A percentile compares a stretch with the other conserved stretches of the same genome.
Conservation (phyloP, 2,113 vertebrate genomes). For the Junco hyemalis region DNA sequence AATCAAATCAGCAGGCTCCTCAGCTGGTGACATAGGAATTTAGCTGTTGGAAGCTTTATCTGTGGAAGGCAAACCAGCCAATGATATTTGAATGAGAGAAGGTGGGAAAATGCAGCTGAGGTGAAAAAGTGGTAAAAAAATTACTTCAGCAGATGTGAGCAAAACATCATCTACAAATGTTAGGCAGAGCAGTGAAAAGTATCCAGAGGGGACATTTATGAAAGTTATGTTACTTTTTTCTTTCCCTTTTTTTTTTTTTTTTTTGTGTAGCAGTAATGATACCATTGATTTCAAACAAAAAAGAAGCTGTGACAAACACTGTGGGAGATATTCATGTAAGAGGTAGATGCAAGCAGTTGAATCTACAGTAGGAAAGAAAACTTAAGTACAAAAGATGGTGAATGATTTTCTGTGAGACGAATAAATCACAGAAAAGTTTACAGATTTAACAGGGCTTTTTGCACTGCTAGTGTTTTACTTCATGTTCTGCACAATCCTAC, state of each 20-base stretch:
- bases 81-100: neutral
- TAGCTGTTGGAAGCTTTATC: neutral
- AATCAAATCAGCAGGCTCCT: slow-evolving; percentile 26
- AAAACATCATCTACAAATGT: neutral
- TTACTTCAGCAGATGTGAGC: neutral
- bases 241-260: neutral
- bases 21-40: neutral
- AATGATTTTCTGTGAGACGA: neutral
- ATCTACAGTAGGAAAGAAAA: neutral
- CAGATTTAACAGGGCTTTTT: neutral
- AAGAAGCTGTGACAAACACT: neutral
- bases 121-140: slow-evolving; percentile 13
- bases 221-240: neutral
- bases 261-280: neutral
- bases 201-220: neutral
- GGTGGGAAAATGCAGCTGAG: neutral
- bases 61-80: neutral
- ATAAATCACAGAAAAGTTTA: neutral
- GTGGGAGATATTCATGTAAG: accelerated
- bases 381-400: neutral
- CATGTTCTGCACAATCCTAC: neutral
- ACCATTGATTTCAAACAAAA: neutral
- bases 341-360: neutral
- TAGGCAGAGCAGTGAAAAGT: neutral
- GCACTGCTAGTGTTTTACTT: neutral